phyloP scores from a whole-genome alignment of 2,888 invertebrate species.

The Folsomia candida region DNA sequence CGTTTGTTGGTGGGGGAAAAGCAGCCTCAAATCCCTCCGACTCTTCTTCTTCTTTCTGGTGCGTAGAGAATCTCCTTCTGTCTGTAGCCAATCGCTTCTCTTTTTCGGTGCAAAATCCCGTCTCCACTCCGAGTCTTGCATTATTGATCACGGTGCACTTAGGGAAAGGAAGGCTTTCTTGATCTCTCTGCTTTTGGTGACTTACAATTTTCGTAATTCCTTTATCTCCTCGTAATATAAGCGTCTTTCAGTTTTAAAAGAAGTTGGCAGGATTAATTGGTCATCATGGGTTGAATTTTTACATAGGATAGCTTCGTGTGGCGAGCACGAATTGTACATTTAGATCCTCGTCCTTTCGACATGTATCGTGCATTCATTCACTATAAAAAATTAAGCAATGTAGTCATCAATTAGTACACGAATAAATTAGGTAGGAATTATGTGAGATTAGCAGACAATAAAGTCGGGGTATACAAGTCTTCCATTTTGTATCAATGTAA shows the following conservation, averaged over 20 bases:
- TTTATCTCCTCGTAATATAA: not conserved
- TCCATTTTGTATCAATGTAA: not conserved
- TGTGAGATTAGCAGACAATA: not conserved
- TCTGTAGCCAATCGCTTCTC: not conserved
- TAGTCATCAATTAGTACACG: too few species aligned
- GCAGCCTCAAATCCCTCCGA: not conserved
- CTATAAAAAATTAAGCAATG: too few species aligned
- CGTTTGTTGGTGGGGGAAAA: not conserved
- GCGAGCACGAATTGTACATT: too few species aligned
- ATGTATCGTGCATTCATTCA: too few species aligned
- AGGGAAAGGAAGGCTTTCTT: not conserved
- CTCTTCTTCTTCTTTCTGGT: not conserved
- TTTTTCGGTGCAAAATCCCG: too few species aligned
- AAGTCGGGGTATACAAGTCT: not conserved
- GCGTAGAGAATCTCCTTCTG: too few species aligned
- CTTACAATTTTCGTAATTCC: not conserved
- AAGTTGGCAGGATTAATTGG: too few species aligned
- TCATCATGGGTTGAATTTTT: too few species aligned
- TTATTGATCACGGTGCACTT: conserved; percentile 22
- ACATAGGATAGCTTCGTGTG: too few species aligned
- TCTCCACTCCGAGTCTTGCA: conserved; percentile 25
- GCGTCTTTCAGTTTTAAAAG: too few species aligned
- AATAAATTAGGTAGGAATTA: not conserved
- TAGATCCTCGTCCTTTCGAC: too few species aligned
- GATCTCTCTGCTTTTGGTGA: not conserved